Base-by-base conservation (phyloP, 1,140 invertebrate species). In the Papilio polyxenes region DNA sequence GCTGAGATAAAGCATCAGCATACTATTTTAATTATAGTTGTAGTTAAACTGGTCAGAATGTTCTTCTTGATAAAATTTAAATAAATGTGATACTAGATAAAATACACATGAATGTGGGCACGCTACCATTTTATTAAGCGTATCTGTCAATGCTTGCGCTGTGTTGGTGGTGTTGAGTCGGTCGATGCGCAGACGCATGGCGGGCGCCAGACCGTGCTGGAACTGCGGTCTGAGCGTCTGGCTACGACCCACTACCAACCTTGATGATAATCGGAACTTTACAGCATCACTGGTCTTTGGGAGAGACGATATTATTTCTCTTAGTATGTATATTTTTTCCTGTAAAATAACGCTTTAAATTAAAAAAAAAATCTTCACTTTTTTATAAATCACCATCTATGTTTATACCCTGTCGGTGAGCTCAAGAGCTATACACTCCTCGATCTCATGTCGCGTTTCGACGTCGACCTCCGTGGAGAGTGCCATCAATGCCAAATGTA, bases 401-500 rank as follows among this genome's bases (percentile, higher is more conserved):
- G 10, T 65, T 11, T 7, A 31, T 89, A 93, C 92, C 85, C 75
- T 48, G 31, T 87, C 82, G 1, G 87, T 79, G 20, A 83, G 69
- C 23, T 88, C 48, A 51, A 89, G 82, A 53, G 81, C 86, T 51
- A 90, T 83, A n/a, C 77, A 77, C 11, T 83, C 53, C 15, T 90
- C 85, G 40, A 93, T 91, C 83, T 93, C 87, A 9, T 44, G 11
- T 69, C 59, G 86, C 3, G 86, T 86, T 4, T 81, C 76, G 0
- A 62, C 4, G 53, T 91, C 89, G 9, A 89, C 86, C 76, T 90
- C 90, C 23, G 84, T 87, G 8, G 88, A 89, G 6, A 94, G 44
- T 23, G 89, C 87, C 72, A 90, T 82, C 8, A 94, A 80, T 17
- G 87, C 77, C 51, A 93, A 76, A 48, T 91, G 87, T 49, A 94